Evolutionary conservation across 1,140 invertebrate genomes (phyloP), one percentile per base, ranked within the genome.

Genomic region (Capitella teleta): DNA sequence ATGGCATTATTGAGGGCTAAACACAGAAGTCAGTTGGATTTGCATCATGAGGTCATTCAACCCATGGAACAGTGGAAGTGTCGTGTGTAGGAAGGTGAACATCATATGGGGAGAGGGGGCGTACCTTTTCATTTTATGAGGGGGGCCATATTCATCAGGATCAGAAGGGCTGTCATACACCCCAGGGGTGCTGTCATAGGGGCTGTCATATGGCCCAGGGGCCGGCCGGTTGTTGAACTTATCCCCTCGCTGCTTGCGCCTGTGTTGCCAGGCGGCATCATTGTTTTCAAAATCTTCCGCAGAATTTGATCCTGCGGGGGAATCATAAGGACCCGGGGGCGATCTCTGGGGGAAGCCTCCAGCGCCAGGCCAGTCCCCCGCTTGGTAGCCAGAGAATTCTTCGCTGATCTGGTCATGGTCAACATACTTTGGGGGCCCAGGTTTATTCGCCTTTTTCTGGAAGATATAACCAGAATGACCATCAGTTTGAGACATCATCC

Each of bases 121-220:
- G n/a, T 45, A 76, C 57, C 57, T 57, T 32, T 62, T 57, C 21
- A 47, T 26, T 21, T 47, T 47, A 6, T 26, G 28, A 32, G 45
- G 45, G 8, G 45, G 45, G 5, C 61, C 59, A 24, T 57, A 62
- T 23, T 67, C 64, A 47, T 59, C 62, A 36, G 60, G 60, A 52
- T 61, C 58, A 10, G 65, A 65, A 4, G 61, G 63, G 51, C 64
- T 63, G 45, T 64, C 61, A 53, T 63, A 63, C 10, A 58, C 54
- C 21, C 64, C 61, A 18, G 61, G 61, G 19, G 59, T 56, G 40
- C 60, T 63, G 10, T 66, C 61, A 52, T 60, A 56, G 42, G 21
- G 26, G 19, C 45, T 47, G 45, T 32, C 45, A 36, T 28, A 47
- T 19, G 28, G 28, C 19, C 45, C 45, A 32, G 45, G 45, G 3